Evolutionary conservation across 2,113 vertebrate species (phyloP).

Genomic region (Gymnorhina tibicen): DNA sequence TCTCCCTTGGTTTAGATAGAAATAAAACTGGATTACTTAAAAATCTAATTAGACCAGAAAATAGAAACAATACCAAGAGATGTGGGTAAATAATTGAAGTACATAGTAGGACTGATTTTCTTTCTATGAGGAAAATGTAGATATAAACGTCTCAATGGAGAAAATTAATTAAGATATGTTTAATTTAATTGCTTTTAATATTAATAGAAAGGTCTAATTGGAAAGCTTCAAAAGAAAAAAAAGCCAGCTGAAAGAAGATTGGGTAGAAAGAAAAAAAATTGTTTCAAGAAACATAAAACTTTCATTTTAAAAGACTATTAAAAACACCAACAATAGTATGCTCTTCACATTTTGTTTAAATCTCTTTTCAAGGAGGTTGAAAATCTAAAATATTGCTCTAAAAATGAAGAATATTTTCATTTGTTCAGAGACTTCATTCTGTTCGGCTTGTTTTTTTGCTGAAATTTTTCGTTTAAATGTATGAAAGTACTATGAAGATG

Average conservation of each 20-base stretch:
- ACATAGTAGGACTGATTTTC: background rate
- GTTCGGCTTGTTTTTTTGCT: background rate
- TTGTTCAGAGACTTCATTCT: background rate
- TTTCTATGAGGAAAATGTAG: background rate
- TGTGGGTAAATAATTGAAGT: background rate
- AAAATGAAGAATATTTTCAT: background rate
- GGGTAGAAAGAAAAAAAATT: background rate
- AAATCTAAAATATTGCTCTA: background rate
- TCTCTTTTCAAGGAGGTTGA: background rate
- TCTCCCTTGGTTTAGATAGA: background rate
- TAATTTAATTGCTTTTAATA: background rate
- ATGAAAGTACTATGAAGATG: background rate
- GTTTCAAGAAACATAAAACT: background rate
- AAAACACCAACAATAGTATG: background rate
- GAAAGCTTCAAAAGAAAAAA: background rate
- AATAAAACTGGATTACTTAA: background rate
- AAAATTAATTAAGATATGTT: background rate
- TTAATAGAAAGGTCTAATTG: background rate
- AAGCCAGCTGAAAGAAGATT: background rate
- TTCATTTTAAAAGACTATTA: background rate
- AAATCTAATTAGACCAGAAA: background rate
- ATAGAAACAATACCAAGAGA: background rate
- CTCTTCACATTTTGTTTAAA: background rate
- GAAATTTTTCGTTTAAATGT: fast-evolving
- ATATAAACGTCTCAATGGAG: background rate